These are phyloP conservation scores for Enteromius trimaculatus DNA, from an alignment of 2,797 vertebrate species.

Conservation along the genomic window DNA sequence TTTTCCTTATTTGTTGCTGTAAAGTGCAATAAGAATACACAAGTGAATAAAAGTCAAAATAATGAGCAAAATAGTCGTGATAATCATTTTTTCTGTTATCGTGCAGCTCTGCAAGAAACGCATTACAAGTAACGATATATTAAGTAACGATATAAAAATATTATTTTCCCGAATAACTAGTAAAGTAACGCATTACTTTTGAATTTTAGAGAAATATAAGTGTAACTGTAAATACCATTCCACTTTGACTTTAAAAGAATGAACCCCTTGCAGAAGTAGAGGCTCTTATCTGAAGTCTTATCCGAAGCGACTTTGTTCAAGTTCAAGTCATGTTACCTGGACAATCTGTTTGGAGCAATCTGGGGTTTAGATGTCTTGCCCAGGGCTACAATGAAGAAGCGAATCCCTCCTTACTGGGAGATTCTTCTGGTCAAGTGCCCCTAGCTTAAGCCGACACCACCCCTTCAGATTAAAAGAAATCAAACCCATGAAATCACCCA, in stretches of 20 bases:
- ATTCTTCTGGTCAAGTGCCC: conserved; percentile 14
- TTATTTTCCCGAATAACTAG: too few relatives aligned
- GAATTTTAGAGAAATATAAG: too few relatives aligned
- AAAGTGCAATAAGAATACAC: too few relatives aligned
- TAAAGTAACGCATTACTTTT: too few relatives aligned
- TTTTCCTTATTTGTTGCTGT: too few relatives aligned
- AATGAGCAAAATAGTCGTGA: too few relatives aligned
- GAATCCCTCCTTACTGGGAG: not conserved
- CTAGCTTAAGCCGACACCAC: not conserved
- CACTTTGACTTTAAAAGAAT: not conserved
- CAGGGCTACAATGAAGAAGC: not conserved
- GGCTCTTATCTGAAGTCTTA: not conserved
- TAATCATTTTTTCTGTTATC: too few relatives aligned
- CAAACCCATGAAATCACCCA: conserved; percentile 31
- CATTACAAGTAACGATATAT: too few relatives aligned
- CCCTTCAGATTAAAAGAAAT: conserved; percentile 2
- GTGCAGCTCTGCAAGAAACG: too few relatives aligned
- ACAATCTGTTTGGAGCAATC: not conserved
- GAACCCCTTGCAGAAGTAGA: not conserved
- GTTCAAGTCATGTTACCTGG: too few relatives aligned
- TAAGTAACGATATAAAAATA: too few relatives aligned
- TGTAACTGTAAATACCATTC: not conserved
- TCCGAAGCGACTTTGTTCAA: not conserved
- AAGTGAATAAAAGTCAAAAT: too few relatives aligned
- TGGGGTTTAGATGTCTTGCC: conserved; percentile 10